These are phyloP conservation scores for Meandrusa payeni DNA, from an alignment of 2,888 invertebrate genomes.

Conservation along the genomic window DNA sequence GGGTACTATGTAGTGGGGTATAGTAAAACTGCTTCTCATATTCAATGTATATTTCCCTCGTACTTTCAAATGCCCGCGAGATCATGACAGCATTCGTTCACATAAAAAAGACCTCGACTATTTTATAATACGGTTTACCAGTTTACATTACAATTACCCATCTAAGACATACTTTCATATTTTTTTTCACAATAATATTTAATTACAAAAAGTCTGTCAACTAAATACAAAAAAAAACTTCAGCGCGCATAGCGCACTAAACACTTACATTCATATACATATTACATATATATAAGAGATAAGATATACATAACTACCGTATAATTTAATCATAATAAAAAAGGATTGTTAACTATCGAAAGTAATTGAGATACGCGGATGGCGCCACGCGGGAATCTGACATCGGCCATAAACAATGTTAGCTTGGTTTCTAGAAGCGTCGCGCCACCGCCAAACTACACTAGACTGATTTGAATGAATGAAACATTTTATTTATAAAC, in stretches of 20 bases:
- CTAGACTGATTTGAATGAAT: slow-evolving; percentile 11
- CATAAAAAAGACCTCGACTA: slow-evolving; percentile 73
- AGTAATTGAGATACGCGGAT: slow-evolving; percentile 39
- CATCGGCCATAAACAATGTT: not conserved
- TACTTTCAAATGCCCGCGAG: slow-evolving; percentile 70
- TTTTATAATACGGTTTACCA: slow-evolving; percentile 45
- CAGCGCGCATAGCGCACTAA: slow-evolving; percentile 71
- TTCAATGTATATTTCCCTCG: slow-evolving; percentile 72
- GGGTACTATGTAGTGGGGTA: not conserved
- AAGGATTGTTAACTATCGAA: slow-evolving; percentile 48
- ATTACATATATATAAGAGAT: slow-evolving; percentile 49
- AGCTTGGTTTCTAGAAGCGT: not conserved
- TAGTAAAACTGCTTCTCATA: slow-evolving; percentile 50
- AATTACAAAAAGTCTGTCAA: slow-evolving; percentile 77
- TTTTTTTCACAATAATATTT: slow-evolving; percentile 65
- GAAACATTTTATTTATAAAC: slow-evolving; percentile 13
- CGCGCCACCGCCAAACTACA: slow-evolving; percentile 2
- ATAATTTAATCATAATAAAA: slow-evolving; percentile 52
- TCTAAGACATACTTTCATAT: slow-evolving; percentile 54
- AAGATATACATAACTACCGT: slow-evolving; percentile 71
- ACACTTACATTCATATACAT: slow-evolving; percentile 72
- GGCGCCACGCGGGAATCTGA: slow-evolving; percentile 34
- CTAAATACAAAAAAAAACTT: slow-evolving; percentile 66
- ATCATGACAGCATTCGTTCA: slow-evolving; percentile 73
- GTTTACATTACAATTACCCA: slow-evolving; percentile 64